Base-by-base conservation (phyloP, 2,797 vertebrate species). In the Champsocephalus esox region DNA sequence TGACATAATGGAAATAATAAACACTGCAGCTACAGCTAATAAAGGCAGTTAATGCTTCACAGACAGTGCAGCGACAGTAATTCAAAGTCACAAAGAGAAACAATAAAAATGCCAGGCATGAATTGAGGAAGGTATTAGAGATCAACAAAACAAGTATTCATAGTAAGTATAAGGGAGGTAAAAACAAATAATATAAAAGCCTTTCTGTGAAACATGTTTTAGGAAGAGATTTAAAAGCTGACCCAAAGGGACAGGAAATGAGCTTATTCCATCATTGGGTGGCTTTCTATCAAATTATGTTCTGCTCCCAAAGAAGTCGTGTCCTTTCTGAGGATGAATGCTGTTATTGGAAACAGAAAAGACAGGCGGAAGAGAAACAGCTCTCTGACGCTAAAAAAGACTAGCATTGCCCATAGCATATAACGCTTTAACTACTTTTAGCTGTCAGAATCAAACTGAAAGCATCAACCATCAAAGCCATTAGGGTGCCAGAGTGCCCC, bases 391-490 rank as follows among this genome's bases (percentile, higher is more conserved):
- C 67, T 52, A 65, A 81, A 80, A 64, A 86, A 87, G 71, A 85
- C 81, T 54, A 51, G 66, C 74, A 58, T 57, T 80, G 84, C 87
- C 83, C 77, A 82, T 58, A 82, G 82, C 87, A 66, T 46, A 76
- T 50, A 71, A 84, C 56, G 44, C 71, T 88, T 87, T 87, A 87
- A 87, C 79, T 90, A 86, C 84, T 82, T 90, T 89, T 87, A 90
- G 83, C 83, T 90, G 87, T 87, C 68, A 80, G 81, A 80, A 79
- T 90, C 76, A 79, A 86, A 88, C 82, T 87, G 81, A 90, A 89
- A 87, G 77, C 89, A 92, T 91, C 83, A 84, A 89, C 84, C 81
- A 88, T 89, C 79, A 87, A 75, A 87, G 73, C 84, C 77, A 87
- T 90, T 91, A 88, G 81, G 73, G 82, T 87, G 77, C 88, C 83